phyloP scores from a whole-genome alignment of 2,888 invertebrate species.

The Luperina testacea region DNA sequence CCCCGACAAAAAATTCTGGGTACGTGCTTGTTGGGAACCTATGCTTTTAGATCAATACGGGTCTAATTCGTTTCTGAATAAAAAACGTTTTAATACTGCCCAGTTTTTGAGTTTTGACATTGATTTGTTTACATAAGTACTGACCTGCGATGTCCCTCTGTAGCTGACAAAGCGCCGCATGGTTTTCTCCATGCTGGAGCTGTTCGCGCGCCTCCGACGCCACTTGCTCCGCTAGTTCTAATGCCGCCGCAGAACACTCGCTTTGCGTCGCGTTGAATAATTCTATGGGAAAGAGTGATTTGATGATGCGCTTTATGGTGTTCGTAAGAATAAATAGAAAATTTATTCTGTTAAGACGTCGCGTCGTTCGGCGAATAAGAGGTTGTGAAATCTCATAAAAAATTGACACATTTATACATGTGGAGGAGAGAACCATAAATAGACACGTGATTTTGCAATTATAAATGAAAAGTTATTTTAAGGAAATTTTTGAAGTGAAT shows the following conservation, averaged over 20 bases:
- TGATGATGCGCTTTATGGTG: neutral
- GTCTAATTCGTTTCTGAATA: too few species aligned
- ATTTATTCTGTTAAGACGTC: neutral
- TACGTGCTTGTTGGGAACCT: too few species aligned
- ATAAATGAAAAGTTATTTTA: too few species aligned
- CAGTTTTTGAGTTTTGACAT: too few species aligned
- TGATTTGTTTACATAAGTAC: neutral
- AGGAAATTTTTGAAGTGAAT: too few species aligned
- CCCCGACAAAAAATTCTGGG: too few species aligned
- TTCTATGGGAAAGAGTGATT: slow-evolving; percentile 68
- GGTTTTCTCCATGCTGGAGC: slow-evolving; percentile 80
- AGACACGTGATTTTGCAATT: too few species aligned
- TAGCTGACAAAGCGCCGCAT: slow-evolving; percentile 93
- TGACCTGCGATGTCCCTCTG: slow-evolving; percentile 93
- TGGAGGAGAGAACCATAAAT: too few species aligned
- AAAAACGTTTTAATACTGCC: too few species aligned
- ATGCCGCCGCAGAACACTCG: slow-evolving; percentile 93
- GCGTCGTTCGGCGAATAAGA: neutral
- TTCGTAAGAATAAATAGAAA: neutral
- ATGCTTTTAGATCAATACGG: too few species aligned
- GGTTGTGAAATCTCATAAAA: neutral
- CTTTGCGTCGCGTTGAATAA: slow-evolving; percentile 91
- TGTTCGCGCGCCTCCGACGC: slow-evolving; percentile 89
- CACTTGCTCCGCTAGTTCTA: slow-evolving; percentile 95
- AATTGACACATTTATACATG: too few species aligned